Evolutionary conservation across 2,113 vertebrate species (phyloP), one percentile per base, ranked within the genome.

Genomic region (Heliornis fulica): DNA sequence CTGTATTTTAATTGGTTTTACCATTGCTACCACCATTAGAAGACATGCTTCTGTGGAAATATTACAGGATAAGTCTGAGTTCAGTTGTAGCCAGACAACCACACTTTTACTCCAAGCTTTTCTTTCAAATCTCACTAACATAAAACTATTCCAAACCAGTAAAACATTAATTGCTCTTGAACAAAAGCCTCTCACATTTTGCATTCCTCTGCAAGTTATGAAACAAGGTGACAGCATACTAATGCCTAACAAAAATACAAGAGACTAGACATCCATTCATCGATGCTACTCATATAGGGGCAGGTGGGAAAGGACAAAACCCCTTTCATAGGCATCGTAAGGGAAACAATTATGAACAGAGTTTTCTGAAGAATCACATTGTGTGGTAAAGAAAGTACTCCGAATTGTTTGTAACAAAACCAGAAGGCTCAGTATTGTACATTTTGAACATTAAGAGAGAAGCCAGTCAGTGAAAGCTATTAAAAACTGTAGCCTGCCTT

Each of bases 251-350:
- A 89, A 89, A 61, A 61, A 32, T 3, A 50, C 0, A 3, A 57
- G 19, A 76, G 25, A 61, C 12, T 34, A 80, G 34, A 89, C 23
- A 63, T 16, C 4, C 22, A 59, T 74, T 22, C 14, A 50, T 11
- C 11, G 1, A 3, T 25, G 11, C 20, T 46, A n/a, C 16, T 51
- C 43, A 11, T 11, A n/a, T 0, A 56, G 43, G 3, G 25, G 14
- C 20, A 76, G 38, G 16, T 51, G 19, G 9, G 40, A 87, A 28
- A 63, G 38, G 84, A 66, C 0, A 0, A 51, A 48, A 8, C 19
- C 5, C 0, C 2, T 28, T 75, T 54, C 26, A 38, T 23, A 56
- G 4, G 20, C 15, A 46, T 9, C 0, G 0, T 16, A 22, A 1
- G 15, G 9, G 10, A 54, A 82, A 81, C 18, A 15, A 10, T 29